Conservation (phyloP, 2,797 vertebrate genomes). For the Salarias fasciatus region DNA sequence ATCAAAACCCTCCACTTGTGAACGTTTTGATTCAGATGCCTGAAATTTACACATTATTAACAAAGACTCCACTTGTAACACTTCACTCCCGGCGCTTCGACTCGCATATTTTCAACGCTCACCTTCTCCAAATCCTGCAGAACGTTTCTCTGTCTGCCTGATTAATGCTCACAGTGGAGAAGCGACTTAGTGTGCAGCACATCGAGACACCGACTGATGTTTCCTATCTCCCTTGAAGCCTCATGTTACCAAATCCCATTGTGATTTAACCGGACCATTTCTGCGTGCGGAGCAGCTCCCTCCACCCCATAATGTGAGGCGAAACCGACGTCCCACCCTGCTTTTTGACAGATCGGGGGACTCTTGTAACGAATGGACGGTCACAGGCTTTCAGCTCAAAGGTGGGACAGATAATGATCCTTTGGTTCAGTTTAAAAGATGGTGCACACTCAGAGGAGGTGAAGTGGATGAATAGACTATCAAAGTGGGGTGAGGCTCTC, state of each 20-base stretch:
- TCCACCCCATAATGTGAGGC: slow-evolving; percentile 11
- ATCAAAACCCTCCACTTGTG: slow-evolving; percentile 14
- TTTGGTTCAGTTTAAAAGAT: slow-evolving; percentile 16
- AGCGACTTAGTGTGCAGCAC: slow-evolving; percentile 24
- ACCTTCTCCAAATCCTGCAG: slow-evolving; percentile 21
- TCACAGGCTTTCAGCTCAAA: slow-evolving; percentile 38
- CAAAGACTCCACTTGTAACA: slow-evolving; percentile 35
- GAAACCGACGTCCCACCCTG: slow-evolving; percentile 20
- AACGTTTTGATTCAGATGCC: slow-evolving; percentile 36
- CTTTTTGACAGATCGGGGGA: slow-evolving; percentile 30
- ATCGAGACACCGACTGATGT: slow-evolving; percentile 35
- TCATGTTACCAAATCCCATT: slow-evolving; percentile 10
- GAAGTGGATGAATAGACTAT: slow-evolving; percentile 29
- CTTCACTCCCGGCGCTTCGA: slow-evolving; percentile 15
- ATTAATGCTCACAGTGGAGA: slow-evolving; percentile 24
- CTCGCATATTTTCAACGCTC: slow-evolving; percentile 30
- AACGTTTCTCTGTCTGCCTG: slow-evolving; percentile 23
- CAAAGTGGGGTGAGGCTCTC: slow-evolving; percentile 27
- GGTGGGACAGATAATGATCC: slow-evolving; percentile 14
- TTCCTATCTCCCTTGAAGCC: slow-evolving; percentile 30
- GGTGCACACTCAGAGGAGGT: slow-evolving; percentile 5
- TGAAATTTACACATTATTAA: slow-evolving; percentile 37
- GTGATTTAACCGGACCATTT: background rate
- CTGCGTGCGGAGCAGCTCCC: slow-evolving; percentile 16
- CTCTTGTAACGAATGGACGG: slow-evolving; percentile 31